Base-by-base conservation (phyloP, 2,113 vertebrate genomes). In the Herpailurus yagouaroundi region DNA sequence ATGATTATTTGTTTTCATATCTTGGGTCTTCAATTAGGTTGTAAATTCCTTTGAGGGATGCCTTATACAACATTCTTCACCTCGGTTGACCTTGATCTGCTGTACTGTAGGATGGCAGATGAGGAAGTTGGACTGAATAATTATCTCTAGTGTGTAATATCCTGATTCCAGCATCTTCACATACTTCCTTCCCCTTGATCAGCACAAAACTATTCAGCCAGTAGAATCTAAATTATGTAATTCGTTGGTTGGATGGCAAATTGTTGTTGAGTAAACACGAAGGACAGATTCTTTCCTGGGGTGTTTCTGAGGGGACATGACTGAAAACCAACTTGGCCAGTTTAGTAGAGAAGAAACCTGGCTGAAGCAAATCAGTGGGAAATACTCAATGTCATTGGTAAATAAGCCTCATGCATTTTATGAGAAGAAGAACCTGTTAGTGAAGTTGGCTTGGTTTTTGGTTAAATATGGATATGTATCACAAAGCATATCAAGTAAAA, bases 1-100 rank as follows among this genome's bases (percentile, higher is more conserved):
- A 1, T 69, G 4, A 50, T 87, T 69, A 31, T 89, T 91, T 80
- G n/a, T 83, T 81, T 91, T 71, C 5, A 4, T 33, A 74, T 73
- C n/a, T 60, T 63, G 23, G 36, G 6, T 77, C 36, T 82, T 89
- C 45, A 52, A 2, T 41, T n/a, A 38, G 7, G 27, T 74, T 89
- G 21, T 92, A 91, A 77, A 74, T 92, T 95, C 88, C 74, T 95
- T 79, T 80, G 83, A n/a, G 48, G 74, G 60, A 71, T 86, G 50
- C 16, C 55, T 36, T 87, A 0, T 14, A 16, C 36, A 55, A 14
- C 55, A 55, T 66, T 41, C 29, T 81, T 94, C 50, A 27, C 48
- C 45, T 97, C 25, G 38, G 0, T 18, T 64, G 66, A 55, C 50
- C 80, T 68, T 69, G 36, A 45, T 66, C 77, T 68, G 38, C 55